These are phyloP conservation scores for Spinibarbus caldwelli DNA, from an alignment of 2,797 vertebrate species.

Conservation along the genomic window DNA sequence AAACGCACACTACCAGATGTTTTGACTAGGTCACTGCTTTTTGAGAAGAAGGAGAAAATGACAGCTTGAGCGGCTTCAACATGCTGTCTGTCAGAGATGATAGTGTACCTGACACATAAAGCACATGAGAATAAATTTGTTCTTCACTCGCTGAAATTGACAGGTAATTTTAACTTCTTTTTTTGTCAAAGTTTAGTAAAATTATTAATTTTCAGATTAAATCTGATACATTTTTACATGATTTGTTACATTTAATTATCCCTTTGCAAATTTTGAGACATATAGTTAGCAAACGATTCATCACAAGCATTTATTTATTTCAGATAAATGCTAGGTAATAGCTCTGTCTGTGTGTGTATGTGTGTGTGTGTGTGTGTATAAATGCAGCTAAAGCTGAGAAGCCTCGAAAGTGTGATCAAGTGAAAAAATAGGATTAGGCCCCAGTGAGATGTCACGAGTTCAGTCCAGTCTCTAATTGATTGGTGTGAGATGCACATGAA, in stretches of 20 bases:
- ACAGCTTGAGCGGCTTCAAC: neutral
- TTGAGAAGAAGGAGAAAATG: no score
- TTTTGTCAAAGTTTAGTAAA: neutral
- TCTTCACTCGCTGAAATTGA: no score
- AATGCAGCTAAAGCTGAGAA: neutral
- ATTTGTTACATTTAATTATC: neutral
- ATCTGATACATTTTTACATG: neutral
- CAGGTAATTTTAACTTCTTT: no score
- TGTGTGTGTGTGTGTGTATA: neutral
- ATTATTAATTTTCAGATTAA: no score
- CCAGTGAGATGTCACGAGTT: slow-evolving; percentile 42
- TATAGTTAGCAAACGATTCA: no score
- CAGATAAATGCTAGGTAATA: neutral
- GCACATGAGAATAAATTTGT: no score
- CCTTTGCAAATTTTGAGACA: neutral
- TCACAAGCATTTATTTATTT: no score
- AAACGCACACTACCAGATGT: no score
- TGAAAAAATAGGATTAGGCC: slow-evolving; percentile 65
- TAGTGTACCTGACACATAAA: neutral
- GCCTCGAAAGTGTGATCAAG: slow-evolving; percentile 45
- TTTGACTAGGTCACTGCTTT: no score
- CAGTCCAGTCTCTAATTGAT: slow-evolving; percentile 90
- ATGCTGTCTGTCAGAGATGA: neutral
- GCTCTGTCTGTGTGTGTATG: neutral
- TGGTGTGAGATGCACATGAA: slow-evolving; percentile 93